phyloP scores from a whole-genome alignment of 2,888 invertebrate genomes.

The Mythimna vitellina region DNA sequence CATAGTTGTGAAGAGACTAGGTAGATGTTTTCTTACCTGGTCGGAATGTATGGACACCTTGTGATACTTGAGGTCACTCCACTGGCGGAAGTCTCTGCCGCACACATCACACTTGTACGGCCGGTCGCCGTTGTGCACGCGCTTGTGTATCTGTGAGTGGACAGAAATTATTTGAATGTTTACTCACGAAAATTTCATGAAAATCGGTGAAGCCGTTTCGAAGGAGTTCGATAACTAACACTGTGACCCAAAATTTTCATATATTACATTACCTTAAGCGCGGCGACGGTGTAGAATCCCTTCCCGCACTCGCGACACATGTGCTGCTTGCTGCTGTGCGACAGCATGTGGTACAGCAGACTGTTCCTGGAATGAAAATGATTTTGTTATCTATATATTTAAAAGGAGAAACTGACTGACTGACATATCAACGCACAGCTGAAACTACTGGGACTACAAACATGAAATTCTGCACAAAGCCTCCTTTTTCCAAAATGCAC shows the following conservation, averaged over 20 bases:
- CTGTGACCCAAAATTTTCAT: too few relatives aligned
- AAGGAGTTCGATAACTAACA: too few relatives aligned
- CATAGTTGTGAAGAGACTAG: not conserved
- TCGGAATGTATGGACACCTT: constrained; percentile 95
- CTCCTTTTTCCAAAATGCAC: too few relatives aligned
- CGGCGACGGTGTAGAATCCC: constrained; percentile 95
- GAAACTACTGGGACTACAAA: too few relatives aligned
- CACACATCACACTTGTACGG: constrained; percentile 96
- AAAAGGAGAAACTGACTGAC: too few relatives aligned
- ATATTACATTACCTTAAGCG: constrained; percentile 92
- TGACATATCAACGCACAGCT: too few relatives aligned
- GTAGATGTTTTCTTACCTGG: constrained; percentile 73
- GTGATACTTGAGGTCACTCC: constrained; percentile 97
- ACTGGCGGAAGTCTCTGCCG: constrained; percentile 95
- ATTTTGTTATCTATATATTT: too few relatives aligned
- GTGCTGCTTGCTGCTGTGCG: constrained; percentile 94
- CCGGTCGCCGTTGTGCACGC: constrained; percentile 95
- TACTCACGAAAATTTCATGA: too few relatives aligned
- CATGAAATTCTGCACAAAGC: too few relatives aligned
- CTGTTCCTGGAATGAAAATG: constrained; percentile 91
- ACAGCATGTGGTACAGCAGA: constrained; percentile 95
- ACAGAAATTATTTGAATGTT: not conserved
- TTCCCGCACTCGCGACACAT: constrained; percentile 95
- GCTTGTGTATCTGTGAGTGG: constrained; percentile 92
- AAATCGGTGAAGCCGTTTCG: too few relatives aligned